Conservation (phyloP, 2,797 vertebrate species). For the Antrozous pallidus region DNA sequence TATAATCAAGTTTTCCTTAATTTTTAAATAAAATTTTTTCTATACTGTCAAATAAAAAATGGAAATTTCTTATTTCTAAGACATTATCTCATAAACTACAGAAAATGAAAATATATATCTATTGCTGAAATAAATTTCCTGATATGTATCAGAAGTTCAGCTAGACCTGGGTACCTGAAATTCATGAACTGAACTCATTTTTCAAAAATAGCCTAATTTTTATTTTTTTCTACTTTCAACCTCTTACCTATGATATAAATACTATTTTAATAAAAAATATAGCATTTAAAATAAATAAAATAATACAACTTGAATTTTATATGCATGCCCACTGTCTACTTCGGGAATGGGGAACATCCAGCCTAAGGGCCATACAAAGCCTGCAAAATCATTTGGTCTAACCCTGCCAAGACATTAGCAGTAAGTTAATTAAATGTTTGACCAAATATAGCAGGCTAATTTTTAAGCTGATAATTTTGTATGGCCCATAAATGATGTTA, state of each 20-base stretch:
- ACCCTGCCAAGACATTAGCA: no score
- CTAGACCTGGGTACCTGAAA: neutral
- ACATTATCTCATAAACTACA: neutral
- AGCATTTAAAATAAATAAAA: slow-evolving; percentile 34
- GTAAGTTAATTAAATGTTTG: no score
- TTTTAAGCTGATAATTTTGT: no score
- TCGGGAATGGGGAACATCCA: neutral
- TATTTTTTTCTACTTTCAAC: slow-evolving; percentile 15
- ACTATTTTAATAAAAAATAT: neutral
- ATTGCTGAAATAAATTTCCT: slow-evolving; percentile 9
- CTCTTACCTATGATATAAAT: slow-evolving; percentile 11
- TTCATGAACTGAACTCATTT: slow-evolving; percentile 19
- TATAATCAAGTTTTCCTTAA: neutral
- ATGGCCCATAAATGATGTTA: no score
- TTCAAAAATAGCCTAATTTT: slow-evolving; percentile 28
- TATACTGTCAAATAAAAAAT: neutral
- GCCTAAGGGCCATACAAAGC: no score
- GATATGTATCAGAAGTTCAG: neutral
- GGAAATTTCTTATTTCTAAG: slow-evolving; percentile 11
- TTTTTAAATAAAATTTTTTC: neutral
- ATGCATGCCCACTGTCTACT: neutral
- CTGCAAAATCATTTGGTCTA: no score
- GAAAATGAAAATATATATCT: neutral
- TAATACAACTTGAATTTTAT: neutral
- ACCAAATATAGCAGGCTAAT: no score